A percentile compares a stretch with the other conserved stretches of the same genome.
Conservation (phyloP, 2,797 vertebrate species). For the Paedocypris micromegethes region DNA sequence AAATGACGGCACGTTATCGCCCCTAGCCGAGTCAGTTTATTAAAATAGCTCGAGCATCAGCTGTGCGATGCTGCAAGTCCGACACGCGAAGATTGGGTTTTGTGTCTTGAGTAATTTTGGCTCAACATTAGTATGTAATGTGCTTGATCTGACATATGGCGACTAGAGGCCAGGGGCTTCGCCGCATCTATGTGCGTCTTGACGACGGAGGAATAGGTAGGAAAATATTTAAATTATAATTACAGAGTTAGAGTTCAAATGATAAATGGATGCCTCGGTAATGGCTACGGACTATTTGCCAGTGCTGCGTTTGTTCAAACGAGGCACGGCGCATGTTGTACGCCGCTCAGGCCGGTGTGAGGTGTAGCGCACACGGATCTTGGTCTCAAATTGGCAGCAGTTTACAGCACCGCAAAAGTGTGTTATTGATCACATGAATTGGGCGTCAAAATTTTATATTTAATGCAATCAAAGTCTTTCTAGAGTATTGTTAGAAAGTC, state of each 20-base stretch:
- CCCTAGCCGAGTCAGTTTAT: no score
- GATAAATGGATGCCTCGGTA: neutral
- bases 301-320: neutral
- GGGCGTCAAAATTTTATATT: no score
- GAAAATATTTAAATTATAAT: neutral
- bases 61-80: no score
- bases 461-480: no score
- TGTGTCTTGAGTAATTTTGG: neutral
- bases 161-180: slow-evolving; percentile 14
- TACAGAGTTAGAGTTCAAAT: neutral
- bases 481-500: no score
- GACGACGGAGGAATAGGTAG: neutral
- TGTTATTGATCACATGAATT: neutral
- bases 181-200: neutral
- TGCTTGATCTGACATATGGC: slow-evolving; percentile 16
- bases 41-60: no score
- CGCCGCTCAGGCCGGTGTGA: slow-evolving; percentile 1
- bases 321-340: neutral
- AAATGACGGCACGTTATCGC: no score
- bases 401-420: no score
- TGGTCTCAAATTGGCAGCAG: neutral
- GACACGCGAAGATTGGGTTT: no score
- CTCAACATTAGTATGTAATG: neutral
- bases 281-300: slow-evolving; percentile 7
- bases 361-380: neutral